Evolutionary conservation across 2,888 invertebrate species (phyloP).

Genomic region (Chirona hameri): DNA sequence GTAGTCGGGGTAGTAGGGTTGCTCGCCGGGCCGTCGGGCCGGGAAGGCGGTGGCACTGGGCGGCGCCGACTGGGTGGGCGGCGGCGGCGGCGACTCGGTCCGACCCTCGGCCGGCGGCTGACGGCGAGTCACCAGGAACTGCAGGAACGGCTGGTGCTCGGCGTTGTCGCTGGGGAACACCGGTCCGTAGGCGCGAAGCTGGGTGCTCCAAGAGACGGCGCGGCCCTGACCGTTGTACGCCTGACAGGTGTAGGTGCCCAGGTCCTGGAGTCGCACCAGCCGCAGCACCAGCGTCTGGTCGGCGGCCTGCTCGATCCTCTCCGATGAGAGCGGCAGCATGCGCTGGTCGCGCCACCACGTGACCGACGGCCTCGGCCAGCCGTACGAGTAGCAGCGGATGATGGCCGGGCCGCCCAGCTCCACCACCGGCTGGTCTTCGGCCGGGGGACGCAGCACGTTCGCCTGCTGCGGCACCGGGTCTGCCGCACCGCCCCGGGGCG

Average conservation of each 20-base stretch:
- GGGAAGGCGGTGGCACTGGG: constrained; percentile 44
- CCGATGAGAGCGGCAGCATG: constrained; percentile 68
- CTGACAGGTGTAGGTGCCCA: constrained; percentile 83
- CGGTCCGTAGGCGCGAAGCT: constrained; percentile 67
- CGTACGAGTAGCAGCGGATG: constrained; percentile 76
- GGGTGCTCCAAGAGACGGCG: constrained; percentile 71
- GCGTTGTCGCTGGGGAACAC: constrained; percentile 55
- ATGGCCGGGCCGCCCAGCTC: constrained; percentile 65
- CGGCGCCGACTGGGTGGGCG: constrained; percentile 44
- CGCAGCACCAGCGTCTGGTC: constrained; percentile 72
- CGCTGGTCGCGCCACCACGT: constrained; percentile 78
- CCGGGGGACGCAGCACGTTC: constrained; percentile 61
- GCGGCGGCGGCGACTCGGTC: constrained; percentile 41
- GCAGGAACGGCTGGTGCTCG: constrained; percentile 55
- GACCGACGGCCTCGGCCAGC: constrained; percentile 71
- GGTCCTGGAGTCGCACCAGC: constrained; percentile 63
- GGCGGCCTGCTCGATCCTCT: constrained; percentile 65
- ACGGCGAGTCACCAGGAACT: constrained; percentile 54
- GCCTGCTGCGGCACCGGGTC: constrained; percentile 59
- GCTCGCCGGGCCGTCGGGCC: constrained; percentile 47
- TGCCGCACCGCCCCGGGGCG: constrained; percentile 44
- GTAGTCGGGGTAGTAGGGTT: constrained; percentile 40
- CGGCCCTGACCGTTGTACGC: constrained; percentile 78
- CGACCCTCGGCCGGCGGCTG: background rate
- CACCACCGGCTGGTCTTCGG: constrained; percentile 61